Evolutionary conservation across 2,797 vertebrate genomes (phyloP).

Genomic region (Picus viridis): DNA sequence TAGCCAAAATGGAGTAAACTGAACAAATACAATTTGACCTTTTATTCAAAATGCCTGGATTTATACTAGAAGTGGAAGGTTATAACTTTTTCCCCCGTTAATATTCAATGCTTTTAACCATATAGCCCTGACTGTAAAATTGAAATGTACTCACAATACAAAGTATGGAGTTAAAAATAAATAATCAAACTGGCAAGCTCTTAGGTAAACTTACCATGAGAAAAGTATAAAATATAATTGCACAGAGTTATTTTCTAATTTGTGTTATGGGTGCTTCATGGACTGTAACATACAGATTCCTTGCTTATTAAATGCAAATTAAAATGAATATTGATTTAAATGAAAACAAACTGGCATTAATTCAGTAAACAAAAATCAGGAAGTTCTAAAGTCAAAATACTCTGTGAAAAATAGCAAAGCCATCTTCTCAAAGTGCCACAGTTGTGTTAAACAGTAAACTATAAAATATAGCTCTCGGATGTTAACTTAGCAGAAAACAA

Average conservation of each 20-base stretch:
- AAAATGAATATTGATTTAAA: slow-evolving; percentile 11
- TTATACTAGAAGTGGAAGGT: not conserved
- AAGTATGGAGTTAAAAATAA: not conserved
- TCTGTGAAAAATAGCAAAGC: not conserved
- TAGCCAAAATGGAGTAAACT: not conserved
- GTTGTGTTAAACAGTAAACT: not conserved
- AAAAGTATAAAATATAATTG: not conserved
- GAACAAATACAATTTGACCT: not conserved
- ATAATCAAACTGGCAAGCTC: not conserved
- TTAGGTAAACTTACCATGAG: not conserved
- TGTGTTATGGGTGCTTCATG: not conserved
- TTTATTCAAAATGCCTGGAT: not conserved
- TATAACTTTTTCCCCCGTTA: not conserved
- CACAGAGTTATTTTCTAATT: not conserved
- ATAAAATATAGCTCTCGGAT: not conserved
- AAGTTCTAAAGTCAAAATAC: not conserved
- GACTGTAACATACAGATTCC: not conserved
- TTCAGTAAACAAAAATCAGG: not conserved
- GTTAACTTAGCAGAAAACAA: not conserved
- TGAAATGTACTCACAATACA: not conserved
- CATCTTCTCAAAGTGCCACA: not conserved
- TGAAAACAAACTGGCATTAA: not conserved
- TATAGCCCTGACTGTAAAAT: not conserved
- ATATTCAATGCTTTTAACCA: not conserved
- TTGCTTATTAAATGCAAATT: not conserved